Base-by-base conservation (phyloP, 2,113 vertebrate species). In the Puma concolor region DNA sequence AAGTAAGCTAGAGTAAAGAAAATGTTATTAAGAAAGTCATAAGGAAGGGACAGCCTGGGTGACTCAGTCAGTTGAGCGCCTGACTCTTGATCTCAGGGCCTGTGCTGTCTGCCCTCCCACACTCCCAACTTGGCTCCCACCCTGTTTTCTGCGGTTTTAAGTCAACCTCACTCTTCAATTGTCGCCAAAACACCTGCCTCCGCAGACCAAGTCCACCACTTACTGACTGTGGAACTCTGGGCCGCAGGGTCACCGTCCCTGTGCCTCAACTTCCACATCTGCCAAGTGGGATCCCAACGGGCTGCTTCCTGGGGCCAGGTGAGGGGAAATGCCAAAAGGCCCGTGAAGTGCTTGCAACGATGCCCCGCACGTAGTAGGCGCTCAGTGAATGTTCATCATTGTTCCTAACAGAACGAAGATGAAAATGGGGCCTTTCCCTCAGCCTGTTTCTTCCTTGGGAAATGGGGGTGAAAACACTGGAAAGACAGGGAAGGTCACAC, bases 281-380 rank as follows among this genome's bases (percentile, higher is more conserved):
- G 69, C 72, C 23, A 60, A 33, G 52, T 41, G 74, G 23, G 11
- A 29, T 0, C 4, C 5, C 2, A 29, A 17, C 1, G 41, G 57
- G 10, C 66, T 21, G 54, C 17, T 57, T 79, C 25, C 6, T 4
- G 8, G 21, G 15, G 14, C 54, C 54, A 21, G 54, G 54, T 57
- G 25, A 63, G 25, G 25, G 7, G 60, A 27, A 27, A 63, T 27
- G 25, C 60, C 60, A 10, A 5, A 57, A 7, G 19, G 60, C 60
- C 2, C 29, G 4, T 23, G 3, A 38, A 41, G 52, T 6, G 31
- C 31, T 77, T 41, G 44, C 41, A 36, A 31, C 25, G 29, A 27
- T 3, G 12, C 19, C 31, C 25, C 17, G 57, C 29, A 36, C 12
- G 1, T 33, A 0, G 48, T 3, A 54, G n/a, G 63, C 0, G 0